Evolutionary conservation across 1,140 invertebrate species (phyloP), one percentile per base, ranked within the genome.

Genomic region (Agraylea sexmaculata): DNA sequence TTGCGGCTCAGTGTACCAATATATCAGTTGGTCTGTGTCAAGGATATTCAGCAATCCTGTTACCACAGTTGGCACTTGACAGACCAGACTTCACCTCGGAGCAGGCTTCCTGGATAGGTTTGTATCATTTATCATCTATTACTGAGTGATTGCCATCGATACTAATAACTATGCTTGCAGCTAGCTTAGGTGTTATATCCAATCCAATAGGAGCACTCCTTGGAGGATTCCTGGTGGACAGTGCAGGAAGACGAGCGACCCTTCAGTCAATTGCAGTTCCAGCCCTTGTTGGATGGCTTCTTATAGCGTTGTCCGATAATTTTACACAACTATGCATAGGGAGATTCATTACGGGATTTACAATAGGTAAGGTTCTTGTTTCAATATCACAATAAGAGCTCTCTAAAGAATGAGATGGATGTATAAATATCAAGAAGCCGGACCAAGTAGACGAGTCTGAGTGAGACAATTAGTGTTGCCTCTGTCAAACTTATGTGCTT

Each of bases 1-100:
- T 81, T 27, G 77, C 75, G 12, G 77, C 77, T 2, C 79, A 83
- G 52, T 77, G 73, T 0, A 77, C 78, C 42, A 79, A 79, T 49
- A 77, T 83, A 50, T 80, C 78, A 15, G 76, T 82, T 16, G 80
- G 80, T 2, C 71, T 83, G 45, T 77, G 75, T 18, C 80, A 83
- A 54, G 78, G 78, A 22, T 83, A 78, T 65, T 81, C 78, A 34
- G 78, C 80, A 0, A 74, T 83, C 16, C 66, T 82, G 43, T 55
- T 83, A 37, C 80, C 79, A 13, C 77, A 80, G 58, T 68, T 82
- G 19, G 53, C 65, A 3, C 62, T 67, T 17, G 57, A 66, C 8
- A 57, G 66, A 12, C 69, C 72, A 10, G 60, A 67, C 4, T 66
- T 76, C 20, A 64, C 71, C 5, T 63, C 66, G 16, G 72, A 79